Conservation (phyloP, 2,888 invertebrate genomes). For the Drosophila siamana region DNA sequence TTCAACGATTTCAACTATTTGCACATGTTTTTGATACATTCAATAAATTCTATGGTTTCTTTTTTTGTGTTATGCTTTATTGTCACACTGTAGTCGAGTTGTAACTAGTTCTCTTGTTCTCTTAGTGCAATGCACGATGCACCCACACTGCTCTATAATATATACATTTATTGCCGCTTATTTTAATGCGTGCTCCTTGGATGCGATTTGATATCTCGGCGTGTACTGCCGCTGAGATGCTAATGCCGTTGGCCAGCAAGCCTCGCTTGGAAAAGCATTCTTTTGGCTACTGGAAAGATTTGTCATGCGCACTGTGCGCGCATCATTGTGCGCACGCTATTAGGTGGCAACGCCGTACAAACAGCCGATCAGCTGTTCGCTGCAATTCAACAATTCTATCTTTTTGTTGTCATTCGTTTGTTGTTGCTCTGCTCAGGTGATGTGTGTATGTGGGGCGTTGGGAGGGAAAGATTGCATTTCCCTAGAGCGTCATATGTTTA, state of each 20-base stretch:
- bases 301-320: slow-evolving; percentile 60
- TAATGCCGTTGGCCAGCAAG: slow-evolving; percentile 37
- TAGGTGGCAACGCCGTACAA: slow-evolving; percentile 64
- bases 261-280: slow-evolving; percentile 54
- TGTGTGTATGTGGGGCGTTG: slow-evolving; percentile 8
- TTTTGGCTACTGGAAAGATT: slow-evolving; percentile 56
- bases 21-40: not conserved
- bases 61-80: slow-evolving; percentile 1
- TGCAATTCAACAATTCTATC: slow-evolving; percentile 55
- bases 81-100: slow-evolving; percentile 4
- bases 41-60: not conserved
- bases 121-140: slow-evolving; percentile 15
- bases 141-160: slow-evolving; percentile 23
- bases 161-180: slow-evolving; percentile 25
- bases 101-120: slow-evolving; percentile 3
- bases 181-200: slow-evolving; percentile 40
- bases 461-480: slow-evolving; percentile 33
- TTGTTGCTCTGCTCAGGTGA: not conserved
- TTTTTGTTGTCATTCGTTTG: slow-evolving; percentile 6
- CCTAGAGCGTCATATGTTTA: slow-evolving; percentile 58
- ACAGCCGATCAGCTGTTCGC: slow-evolving; percentile 47
- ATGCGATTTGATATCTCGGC: slow-evolving; percentile 74
- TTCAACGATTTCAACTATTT: slow-evolving; percentile 3
- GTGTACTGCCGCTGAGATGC: slow-evolving; percentile 60
- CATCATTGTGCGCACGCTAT: slow-evolving; percentile 30